A percentile compares a stretch with the other conserved stretches of the same genome.
phyloP scores from a whole-genome alignment of 2,888 invertebrate species.

The Cheilosia urbana region DNA sequence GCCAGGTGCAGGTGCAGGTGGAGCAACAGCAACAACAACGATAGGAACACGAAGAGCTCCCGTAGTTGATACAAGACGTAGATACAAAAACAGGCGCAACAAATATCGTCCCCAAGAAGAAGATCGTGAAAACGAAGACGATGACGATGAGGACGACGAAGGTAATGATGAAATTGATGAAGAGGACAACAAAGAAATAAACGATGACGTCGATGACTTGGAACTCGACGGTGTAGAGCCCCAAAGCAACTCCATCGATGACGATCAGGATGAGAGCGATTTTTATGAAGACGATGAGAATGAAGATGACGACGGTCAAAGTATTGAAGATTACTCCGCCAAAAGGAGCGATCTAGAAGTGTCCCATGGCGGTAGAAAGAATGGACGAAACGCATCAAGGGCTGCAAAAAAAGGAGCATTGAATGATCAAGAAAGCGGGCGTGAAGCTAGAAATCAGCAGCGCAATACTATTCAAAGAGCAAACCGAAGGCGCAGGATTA shows the following conservation, averaged over 20 bases:
- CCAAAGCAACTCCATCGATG: constrained; percentile 11
- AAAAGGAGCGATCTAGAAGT: background rate
- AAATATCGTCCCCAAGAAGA: constrained; percentile 28
- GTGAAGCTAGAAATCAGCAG: background rate
- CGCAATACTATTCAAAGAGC: background rate
- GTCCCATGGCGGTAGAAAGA: background rate
- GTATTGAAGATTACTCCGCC: background rate
- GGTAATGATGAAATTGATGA: constrained; percentile 17
- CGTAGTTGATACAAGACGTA: background rate
- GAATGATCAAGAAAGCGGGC: background rate
- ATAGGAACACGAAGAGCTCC: background rate
- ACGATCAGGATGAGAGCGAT: constrained; percentile 37
- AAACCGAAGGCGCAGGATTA: background rate
- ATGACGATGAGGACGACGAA: constrained; percentile 8
- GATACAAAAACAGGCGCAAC: background rate
- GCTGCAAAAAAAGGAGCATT: background rate
- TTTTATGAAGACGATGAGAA: constrained; percentile 60
- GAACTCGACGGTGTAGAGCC: background rate
- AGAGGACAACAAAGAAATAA: constrained; percentile 24
- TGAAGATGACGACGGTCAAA: constrained; percentile 30
- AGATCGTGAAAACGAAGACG: constrained; percentile 22
- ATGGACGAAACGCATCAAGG: background rate
- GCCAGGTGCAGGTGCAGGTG: too few species aligned
- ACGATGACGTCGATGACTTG: background rate
- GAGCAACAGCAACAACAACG: background rate